A percentile compares a stretch with the other conserved stretches of the same genome.
These are phyloP conservation scores for Notolepis coatsorum DNA, from an alignment of 2,797 vertebrate species.

Conservation along the genomic window DNA sequence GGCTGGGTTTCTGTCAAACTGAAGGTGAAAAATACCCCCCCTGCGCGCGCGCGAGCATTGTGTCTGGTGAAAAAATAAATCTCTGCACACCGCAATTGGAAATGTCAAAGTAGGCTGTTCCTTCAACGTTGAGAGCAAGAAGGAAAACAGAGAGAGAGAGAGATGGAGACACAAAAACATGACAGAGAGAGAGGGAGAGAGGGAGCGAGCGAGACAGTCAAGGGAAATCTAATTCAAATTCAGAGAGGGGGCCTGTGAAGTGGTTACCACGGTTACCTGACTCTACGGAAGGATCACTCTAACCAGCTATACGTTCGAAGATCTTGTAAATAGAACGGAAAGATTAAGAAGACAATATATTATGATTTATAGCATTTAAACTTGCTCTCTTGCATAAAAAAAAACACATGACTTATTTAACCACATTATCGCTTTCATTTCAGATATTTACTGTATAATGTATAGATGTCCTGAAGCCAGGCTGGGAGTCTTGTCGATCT, in stretches of 20 bases:
- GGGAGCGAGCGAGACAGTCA: too few relatives aligned
- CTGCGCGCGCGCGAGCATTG: too few relatives aligned
- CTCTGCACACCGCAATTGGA: too few relatives aligned
- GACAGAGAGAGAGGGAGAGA: constrained; percentile 44
- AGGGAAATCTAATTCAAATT: constrained; percentile 55
- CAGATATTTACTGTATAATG: constrained; percentile 80
- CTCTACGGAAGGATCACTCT: constrained; percentile 73
- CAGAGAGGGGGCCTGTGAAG: constrained; percentile 57
- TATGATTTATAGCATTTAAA: constrained; percentile 83
- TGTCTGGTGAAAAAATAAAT: too few relatives aligned
- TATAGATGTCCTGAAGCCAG: constrained; percentile 76
- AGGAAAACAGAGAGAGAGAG: neutral
- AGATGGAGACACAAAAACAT: constrained; percentile 38
- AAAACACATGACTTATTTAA: constrained; percentile 82
- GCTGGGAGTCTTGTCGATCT: constrained; percentile 74
- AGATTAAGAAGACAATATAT: constrained; percentile 79
- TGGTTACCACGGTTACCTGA: constrained; percentile 57
- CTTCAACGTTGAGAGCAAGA: constrained; percentile 41
- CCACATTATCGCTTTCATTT: constrained; percentile 83
- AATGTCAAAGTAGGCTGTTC: too few relatives aligned
- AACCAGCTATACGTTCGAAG: constrained; percentile 78
- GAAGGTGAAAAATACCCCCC: too few relatives aligned
- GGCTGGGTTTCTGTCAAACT: too few relatives aligned
- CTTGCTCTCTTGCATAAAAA: constrained; percentile 81
- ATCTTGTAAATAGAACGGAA: constrained; percentile 79